Conservation (phyloP, 1,140 invertebrate genomes). For the Lutraria rhynchaena region DNA sequence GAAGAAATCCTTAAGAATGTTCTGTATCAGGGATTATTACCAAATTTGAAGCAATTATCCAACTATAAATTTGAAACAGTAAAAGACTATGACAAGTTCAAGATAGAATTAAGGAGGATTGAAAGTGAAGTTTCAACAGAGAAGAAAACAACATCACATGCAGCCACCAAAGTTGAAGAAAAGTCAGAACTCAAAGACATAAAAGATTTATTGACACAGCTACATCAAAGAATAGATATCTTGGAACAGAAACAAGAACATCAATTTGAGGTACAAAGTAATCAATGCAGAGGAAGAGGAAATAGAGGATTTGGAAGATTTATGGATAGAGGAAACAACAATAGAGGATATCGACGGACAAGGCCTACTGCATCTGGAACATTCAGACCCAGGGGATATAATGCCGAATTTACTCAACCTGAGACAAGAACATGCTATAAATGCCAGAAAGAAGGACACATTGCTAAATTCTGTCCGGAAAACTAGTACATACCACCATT, state of each 20-base stretch:
- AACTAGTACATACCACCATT: slow-evolving; percentile 22
- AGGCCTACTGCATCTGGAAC: background rate
- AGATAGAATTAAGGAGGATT: background rate
- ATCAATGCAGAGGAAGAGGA: background rate
- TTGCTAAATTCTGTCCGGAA: slow-evolving; percentile 30
- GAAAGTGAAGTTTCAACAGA: background rate
- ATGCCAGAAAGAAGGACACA: slow-evolving; percentile 23
- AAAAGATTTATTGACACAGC: background rate
- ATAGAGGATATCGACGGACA: background rate
- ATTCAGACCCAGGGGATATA: background rate
- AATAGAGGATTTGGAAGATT: background rate
- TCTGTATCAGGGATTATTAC: too few relatives aligned
- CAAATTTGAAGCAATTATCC: too few relatives aligned
- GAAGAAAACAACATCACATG: slow-evolving; percentile 12
- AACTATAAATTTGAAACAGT: too few relatives aligned
- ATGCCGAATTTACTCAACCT: too few relatives aligned
- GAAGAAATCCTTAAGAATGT: slow-evolving; percentile 18
- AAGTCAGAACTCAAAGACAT: slow-evolving; percentile 24
- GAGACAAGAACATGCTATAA: slow-evolving; percentile 22
- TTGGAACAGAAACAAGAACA: slow-evolving; percentile 15
- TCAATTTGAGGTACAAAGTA: too few relatives aligned
- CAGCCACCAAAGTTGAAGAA: slow-evolving; percentile 6
- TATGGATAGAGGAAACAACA: background rate
- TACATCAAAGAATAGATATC: slow-evolving; percentile 6
- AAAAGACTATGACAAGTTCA: too few relatives aligned